These are phyloP conservation scores for Uropsilus gracilis DNA, from an alignment of 2,113 vertebrate species.

Conservation along the genomic window DNA sequence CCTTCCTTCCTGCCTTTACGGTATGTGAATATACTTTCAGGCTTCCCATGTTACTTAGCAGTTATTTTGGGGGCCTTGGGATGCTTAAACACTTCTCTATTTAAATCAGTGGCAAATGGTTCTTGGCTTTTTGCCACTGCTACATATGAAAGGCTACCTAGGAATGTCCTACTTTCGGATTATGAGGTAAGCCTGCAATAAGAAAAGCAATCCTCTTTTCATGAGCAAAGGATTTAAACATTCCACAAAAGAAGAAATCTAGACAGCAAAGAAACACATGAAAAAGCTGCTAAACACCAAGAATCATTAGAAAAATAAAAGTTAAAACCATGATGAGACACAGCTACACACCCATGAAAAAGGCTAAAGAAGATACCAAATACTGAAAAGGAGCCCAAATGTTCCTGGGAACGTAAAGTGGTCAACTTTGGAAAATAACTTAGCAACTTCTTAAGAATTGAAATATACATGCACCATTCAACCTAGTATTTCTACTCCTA, in stretches of 20 bases:
- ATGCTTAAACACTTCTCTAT: no score
- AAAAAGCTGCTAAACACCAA: no score
- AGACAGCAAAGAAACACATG: rapidly evolving
- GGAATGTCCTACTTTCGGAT: no score
- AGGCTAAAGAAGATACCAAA: rapidly evolving
- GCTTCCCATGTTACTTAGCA: no score
- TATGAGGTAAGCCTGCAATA: no score
- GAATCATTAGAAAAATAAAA: background rate
- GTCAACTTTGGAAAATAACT: background rate
- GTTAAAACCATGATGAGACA: rapidly evolving
- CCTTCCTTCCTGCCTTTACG: no score
- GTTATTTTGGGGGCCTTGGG: no score
- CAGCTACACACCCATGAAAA: rapidly evolving
- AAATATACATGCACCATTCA: rapidly evolving
- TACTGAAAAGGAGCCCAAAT: rapidly evolving
- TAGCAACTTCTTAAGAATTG: background rate
- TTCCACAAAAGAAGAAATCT: rapidly evolving
- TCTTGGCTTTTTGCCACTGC: no score
- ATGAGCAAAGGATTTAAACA: background rate
- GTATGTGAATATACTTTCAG: no score
- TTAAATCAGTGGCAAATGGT: no score
- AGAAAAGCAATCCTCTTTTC: background rate
- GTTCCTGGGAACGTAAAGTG: rapidly evolving
- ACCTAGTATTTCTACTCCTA: background rate
- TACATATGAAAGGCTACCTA: no score